Evolutionary conservation across 1,140 invertebrate species (phyloP), one percentile per base, ranked within the genome.

Genomic region (Bilobella aurantiaca): DNA sequence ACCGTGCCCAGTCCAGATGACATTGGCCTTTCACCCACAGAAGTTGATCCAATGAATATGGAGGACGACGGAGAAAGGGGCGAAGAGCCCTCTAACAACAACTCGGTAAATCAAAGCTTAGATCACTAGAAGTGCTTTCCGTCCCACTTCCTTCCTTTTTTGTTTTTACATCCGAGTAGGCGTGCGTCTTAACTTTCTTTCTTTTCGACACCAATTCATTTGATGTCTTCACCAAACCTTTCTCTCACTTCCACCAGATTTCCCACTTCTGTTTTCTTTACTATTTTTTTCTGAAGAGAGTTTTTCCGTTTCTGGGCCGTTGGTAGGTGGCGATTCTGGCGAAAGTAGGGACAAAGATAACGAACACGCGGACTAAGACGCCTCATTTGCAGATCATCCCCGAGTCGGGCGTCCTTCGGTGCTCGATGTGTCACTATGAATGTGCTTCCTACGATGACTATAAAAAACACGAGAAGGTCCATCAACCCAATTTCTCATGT

Each of bases 401-500:
- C 2, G 71, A 73, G 56, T 62, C 56, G 12, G 71, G 71, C 5
- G 62, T 73, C 12, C 58, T 73, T 1, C 58, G 70, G 27, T 73
- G 72, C 63, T 72, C 68, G 25, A 71, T 73, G 72, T 73, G 72
- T 65, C 69, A 73, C 65, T 73, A 72, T 56, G 69, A 73, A 57
- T 72, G 72, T 42, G 62, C 68, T 2, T 69, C 69, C 25, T 73
- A 73, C 34, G 72, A 73, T 46, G 72, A 73, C 49, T 73, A 72
- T 66, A 73, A 73, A 56, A 73, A 73, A 28, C 72, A 73, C 46
- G 72, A 73, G 65, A 73, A 73, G 62, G 71, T 73, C 49, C 71
- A 73, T 42, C 71, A 73, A 57, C 71, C 71, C 28, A 73, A 73
- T 32, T 73, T 72, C 64, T 72, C 71, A 16, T 72, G 71, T 56